A percentile compares a stretch with the other conserved stretches of the same genome.
Evolutionary conservation across 2,797 vertebrate genomes (phyloP).

Genomic region (Phylloscopus collybita): DNA sequence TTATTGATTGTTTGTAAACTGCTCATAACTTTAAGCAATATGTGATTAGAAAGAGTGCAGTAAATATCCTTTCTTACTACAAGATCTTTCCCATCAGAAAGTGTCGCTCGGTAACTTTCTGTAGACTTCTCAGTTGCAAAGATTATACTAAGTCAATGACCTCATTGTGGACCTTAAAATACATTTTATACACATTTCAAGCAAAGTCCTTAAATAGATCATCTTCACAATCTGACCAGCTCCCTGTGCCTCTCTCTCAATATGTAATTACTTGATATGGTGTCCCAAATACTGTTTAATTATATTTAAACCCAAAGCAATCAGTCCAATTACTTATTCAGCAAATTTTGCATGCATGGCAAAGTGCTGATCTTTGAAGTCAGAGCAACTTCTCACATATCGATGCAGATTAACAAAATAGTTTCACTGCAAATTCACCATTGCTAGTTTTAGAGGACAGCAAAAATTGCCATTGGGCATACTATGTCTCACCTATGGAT

Average conservation of each 20-base stretch:
- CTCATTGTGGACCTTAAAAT: background rate
- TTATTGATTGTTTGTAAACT: background rate
- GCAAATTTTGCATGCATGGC: background rate
- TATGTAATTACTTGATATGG: background rate
- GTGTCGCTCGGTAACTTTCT: background rate
- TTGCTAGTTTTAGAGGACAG: background rate
- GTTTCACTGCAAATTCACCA: background rate
- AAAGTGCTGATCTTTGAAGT: constrained; percentile 21
- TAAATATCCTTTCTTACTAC: background rate
- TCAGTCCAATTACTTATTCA: background rate
- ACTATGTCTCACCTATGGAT: background rate
- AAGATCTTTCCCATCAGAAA: background rate
- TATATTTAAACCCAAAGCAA: constrained; percentile 7
- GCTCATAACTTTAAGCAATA: background rate
- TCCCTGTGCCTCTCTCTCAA: background rate
- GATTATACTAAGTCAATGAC: background rate
- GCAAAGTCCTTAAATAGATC: background rate
- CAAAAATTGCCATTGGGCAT: background rate
- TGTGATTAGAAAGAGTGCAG: background rate
- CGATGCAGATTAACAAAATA: background rate
- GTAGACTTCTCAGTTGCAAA: background rate
- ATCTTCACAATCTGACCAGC: background rate
- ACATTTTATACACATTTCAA: background rate
- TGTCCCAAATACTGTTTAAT: background rate
- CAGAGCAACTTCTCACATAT: background rate